Base-by-base conservation (phyloP, 2,888 invertebrate species). In the Cenopis cana region DNA sequence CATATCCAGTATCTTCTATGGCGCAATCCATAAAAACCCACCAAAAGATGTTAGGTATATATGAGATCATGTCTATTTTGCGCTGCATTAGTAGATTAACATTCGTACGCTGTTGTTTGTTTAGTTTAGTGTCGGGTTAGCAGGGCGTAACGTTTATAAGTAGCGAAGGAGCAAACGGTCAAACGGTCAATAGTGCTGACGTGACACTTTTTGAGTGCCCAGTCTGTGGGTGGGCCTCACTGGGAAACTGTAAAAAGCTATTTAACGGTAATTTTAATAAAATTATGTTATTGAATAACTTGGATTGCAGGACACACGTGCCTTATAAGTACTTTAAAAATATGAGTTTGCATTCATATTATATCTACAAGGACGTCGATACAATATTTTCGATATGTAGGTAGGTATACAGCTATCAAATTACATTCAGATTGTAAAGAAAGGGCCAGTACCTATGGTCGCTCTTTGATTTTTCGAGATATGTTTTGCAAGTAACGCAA, bases 191-290 rank as follows among this genome's bases (percentile, higher is more conserved):
- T 80, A 90, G 73, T 73, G 81, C 80, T 91, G 91, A 91, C 86
- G 82, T 74, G 86, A 83, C 90, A 82, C 80, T 87, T 88, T 85
- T 84, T 78, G 76, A 70, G 76, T 72, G 76, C 77, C 76, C 75
- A 50, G 79, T 71, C 77, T 85, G 91, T 91, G 91, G 91, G 92
- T 92, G 92, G 92, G 92, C 84, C 85, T 75, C 66, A 72, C 69
- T 46, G 38, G 49, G 61, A 65, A 67, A 52, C 56, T 18, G 66
- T 55, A 50, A 49, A 67, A 55, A 60, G 33, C 17, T 52, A 24
- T 59, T 65, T 70, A 70, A 70, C 70, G 70, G 70, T 52, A 54
- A 50, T 57, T 62, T 62, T 64, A 20, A 54, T 64, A 38, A 64
- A 12, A 14, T 54, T 24, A 46, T 54, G 52, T 38, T 20, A 4